Evolutionary conservation across 2,888 invertebrate species (phyloP).

Genomic region (Theretra japonica): DNA sequence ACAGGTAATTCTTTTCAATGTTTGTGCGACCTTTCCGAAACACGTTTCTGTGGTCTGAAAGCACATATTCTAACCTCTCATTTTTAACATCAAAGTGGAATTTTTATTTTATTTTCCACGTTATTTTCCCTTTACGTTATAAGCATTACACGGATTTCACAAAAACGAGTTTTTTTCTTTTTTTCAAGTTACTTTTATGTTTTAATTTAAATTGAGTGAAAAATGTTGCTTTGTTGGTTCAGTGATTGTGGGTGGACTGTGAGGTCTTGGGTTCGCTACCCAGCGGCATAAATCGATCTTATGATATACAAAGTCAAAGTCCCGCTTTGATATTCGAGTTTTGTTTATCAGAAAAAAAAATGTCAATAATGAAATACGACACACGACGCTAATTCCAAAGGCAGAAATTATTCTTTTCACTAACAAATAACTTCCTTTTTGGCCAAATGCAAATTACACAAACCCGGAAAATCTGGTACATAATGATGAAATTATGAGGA

Average conservation of each 20-base stretch:
- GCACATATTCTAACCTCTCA: not conserved
- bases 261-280: no score
- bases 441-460: not conserved
- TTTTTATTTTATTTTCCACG: not conserved
- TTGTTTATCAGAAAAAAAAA: no score
- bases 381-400: no score
- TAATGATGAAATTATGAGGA: not conserved
- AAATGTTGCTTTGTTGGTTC: no score
- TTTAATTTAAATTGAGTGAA: not conserved
- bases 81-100: constrained; percentile 11
- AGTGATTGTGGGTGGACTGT: no score
- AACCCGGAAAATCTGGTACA: not conserved
- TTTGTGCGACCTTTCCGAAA: not conserved
- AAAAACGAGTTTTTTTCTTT: not conserved
- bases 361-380: no score
- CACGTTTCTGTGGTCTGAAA: constrained; percentile 3
- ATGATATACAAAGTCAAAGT: no score
- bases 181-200: not conserved
- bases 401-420: no score
- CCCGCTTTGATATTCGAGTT: no score
- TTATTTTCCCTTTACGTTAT: constrained; percentile 8
- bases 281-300: no score
- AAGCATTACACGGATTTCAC: not conserved
- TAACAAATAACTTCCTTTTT: not conserved
- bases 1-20: not conserved